phyloP scores from a whole-genome alignment of 2,888 invertebrate species.

The Melieria picta region DNA sequence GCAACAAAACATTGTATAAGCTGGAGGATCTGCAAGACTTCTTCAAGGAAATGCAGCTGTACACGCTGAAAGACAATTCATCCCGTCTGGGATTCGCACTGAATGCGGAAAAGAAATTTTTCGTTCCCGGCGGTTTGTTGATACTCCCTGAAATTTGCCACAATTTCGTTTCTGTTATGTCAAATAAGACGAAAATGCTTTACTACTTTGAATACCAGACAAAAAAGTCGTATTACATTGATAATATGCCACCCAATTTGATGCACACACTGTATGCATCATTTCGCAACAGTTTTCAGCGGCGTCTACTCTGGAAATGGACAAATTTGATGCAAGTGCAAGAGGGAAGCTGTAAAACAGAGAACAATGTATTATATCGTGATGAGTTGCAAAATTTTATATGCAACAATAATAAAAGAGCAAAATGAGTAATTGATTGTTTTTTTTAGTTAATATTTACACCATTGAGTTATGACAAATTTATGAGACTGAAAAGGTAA shows the following conservation, averaged over 20 bases:
- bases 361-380: slow-evolving; percentile 53
- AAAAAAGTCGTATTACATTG: slow-evolving; percentile 48
- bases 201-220: slow-evolving; percentile 57
- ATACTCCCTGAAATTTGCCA: slow-evolving; percentile 59
- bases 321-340: slow-evolving; percentile 60
- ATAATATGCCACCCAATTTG: slow-evolving; percentile 45
- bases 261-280: slow-evolving; percentile 55
- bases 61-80: slow-evolving; percentile 61
- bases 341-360: slow-evolving; percentile 49
- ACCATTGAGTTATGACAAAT: too few relatives aligned
- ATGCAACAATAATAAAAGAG: slow-evolving; percentile 41
- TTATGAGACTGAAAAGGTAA: too few relatives aligned
- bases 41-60: slow-evolving; percentile 58
- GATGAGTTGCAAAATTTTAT: slow-evolving; percentile 54
- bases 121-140: slow-evolving; percentile 64
- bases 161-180: slow-evolving; percentile 53
- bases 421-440: neutral
- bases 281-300: slow-evolving; percentile 57
- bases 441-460: too few relatives aligned
- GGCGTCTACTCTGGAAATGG: slow-evolving; percentile 64
- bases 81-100: slow-evolving; percentile 58
- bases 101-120: slow-evolving; percentile 57
- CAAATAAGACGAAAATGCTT: slow-evolving; percentile 51
- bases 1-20: slow-evolving; percentile 58
- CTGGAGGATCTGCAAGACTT: slow-evolving; percentile 55